These are phyloP conservation scores for Phainopepla nitens DNA, from an alignment of 2,113 vertebrate species.

Conservation along the genomic window DNA sequence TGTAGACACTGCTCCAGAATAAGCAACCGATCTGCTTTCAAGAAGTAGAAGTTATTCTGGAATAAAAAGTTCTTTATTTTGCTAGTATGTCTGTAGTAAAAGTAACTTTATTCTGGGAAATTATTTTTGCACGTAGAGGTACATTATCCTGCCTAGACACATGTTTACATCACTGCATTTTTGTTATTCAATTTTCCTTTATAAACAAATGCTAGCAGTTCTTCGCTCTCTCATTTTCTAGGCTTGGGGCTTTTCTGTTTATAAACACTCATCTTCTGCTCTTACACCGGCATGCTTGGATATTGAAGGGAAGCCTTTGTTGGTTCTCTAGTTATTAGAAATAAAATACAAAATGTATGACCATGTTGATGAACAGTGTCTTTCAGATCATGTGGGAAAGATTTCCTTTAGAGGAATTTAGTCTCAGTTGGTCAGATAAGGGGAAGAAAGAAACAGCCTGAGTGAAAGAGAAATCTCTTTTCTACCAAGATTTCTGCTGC, in stretches of 20 bases:
- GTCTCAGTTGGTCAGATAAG: not conserved
- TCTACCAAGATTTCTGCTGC: not conserved
- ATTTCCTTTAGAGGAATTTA: not conserved
- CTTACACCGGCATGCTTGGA: not conserved
- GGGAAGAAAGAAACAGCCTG: not conserved
- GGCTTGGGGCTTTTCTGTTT: not conserved
- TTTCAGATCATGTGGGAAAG: not conserved
- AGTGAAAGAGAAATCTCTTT: not conserved
- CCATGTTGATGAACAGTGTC: not conserved
- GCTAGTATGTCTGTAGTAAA: not conserved
- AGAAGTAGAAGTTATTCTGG: not conserved
- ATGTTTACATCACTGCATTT: not conserved
- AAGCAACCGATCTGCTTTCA: not conserved
- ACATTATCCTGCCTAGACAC: not conserved
- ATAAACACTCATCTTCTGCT: not conserved
- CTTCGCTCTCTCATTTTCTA: not conserved
- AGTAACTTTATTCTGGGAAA: not conserved
- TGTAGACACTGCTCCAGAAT: not conserved
- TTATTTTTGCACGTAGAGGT: not conserved
- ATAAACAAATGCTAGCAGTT: not conserved
- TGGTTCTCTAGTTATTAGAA: not conserved
- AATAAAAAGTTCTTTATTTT: not conserved
- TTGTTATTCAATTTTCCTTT: not conserved
- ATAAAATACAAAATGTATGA: not conserved
- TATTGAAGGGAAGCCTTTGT: not conserved